These are phyloP conservation scores for Rhinopomastus cyanomelas DNA, from an alignment of 2,113 vertebrate species.

Conservation along the genomic window DNA sequence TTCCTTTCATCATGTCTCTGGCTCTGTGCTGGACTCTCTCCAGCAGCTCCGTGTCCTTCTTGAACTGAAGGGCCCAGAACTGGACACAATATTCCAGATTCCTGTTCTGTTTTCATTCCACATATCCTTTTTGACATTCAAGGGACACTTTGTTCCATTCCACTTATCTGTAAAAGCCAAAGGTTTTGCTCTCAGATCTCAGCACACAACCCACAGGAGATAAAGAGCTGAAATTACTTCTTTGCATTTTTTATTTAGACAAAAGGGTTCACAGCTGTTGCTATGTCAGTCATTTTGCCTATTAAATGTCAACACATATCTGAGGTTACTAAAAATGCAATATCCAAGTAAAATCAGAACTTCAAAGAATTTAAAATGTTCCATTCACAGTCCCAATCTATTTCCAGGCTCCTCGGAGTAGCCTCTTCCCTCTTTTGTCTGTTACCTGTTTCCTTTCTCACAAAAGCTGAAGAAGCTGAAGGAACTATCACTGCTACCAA, in stretches of 20 bases:
- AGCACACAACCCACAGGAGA: neutral
- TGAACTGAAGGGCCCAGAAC: too few species aligned
- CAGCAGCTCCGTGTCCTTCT: too few species aligned
- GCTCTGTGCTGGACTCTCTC: too few species aligned
- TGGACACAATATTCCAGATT: too few species aligned
- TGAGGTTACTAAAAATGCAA: neutral
- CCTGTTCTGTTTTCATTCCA: neutral
- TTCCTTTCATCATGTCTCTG: too few species aligned
- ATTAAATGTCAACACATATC: neutral
- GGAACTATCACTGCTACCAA: neutral
- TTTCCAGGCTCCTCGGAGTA: neutral
- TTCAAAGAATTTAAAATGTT: neutral
- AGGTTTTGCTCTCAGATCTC: conserved; percentile 12
- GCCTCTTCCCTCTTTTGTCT: neutral
- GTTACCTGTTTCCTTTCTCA: neutral
- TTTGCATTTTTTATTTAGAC: neutral
- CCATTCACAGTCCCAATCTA: neutral
- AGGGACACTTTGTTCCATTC: neutral
- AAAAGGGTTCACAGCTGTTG: neutral
- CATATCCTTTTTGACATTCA: neutral
- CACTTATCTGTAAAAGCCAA: neutral
- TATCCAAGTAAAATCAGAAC: neutral
- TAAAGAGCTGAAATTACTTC: neutral
- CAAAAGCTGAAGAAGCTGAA: neutral
- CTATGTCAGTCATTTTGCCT: neutral